Conservation (phyloP, 2,888 invertebrate species). For the Sabatieria punctata region DNA sequence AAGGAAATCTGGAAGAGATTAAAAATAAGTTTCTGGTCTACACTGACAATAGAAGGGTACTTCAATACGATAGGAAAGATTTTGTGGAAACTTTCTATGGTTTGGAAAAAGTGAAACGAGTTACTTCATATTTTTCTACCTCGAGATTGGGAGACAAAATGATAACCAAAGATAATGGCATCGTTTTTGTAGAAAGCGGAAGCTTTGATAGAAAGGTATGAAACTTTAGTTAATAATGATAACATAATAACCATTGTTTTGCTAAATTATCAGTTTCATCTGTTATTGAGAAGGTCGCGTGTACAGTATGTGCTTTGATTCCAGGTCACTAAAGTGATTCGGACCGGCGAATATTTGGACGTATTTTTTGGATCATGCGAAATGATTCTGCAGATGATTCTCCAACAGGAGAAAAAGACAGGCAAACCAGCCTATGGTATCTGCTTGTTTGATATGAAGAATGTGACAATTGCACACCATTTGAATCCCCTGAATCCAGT, state of each 20-base stretch:
- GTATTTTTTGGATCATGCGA: slow-evolving; percentile 17
- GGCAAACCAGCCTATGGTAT: slow-evolving; percentile 15
- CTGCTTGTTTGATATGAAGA: slow-evolving; percentile 18
- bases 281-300: slow-evolving; percentile 12
- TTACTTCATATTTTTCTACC: slow-evolving; percentile 8
- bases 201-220: slow-evolving; percentile 2
- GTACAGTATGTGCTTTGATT: too few relatives aligned
- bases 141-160: background rate
- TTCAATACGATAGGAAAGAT: background rate
- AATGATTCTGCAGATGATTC: slow-evolving; percentile 14
- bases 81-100: slow-evolving; percentile 8
- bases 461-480: slow-evolving; percentile 13
- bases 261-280: too few relatives aligned
- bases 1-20: background rate
- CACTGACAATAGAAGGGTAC: background rate
- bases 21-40: background rate
- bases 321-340: slow-evolving; percentile 15
- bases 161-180: slow-evolving; percentile 6
- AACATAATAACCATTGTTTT: too few relatives aligned
- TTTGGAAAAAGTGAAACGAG: background rate
- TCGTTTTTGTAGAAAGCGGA: background rate
- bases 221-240: background rate
- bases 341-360: slow-evolving; percentile 13
- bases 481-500: slow-evolving; percentile 14
- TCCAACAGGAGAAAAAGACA: slow-evolving; percentile 12